Conservation (phyloP, 2,113 vertebrate species). For the Jacana jacana region DNA sequence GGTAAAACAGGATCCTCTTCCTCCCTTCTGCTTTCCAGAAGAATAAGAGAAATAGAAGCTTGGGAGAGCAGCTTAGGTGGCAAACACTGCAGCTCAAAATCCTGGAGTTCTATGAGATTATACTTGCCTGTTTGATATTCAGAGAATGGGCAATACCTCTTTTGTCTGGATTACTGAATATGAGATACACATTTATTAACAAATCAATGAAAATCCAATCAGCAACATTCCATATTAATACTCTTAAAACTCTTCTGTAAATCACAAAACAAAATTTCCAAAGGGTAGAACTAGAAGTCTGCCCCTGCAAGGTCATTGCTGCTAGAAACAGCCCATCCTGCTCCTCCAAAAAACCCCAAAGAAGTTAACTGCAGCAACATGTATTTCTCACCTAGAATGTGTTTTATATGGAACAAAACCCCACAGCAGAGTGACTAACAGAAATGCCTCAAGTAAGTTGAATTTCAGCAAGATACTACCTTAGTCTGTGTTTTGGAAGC, state of each 20-base stretch:
- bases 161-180: slow-evolving; percentile 66
- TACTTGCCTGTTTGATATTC: background rate
- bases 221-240: slow-evolving; percentile 59
- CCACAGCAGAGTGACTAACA: background rate
- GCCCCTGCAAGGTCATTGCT: slow-evolving; percentile 68
- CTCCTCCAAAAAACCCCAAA: slow-evolving; percentile 73
- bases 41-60: background rate
- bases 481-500: slow-evolving; percentile 6
- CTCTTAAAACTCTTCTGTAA: slow-evolving; percentile 64
- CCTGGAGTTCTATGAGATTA: slow-evolving; percentile 56
- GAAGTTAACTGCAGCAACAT: slow-evolving; percentile 68
- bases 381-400: background rate
- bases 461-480: slow-evolving; percentile 8
- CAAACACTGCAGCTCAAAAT: slow-evolving; percentile 8
- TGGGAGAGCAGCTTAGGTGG: slow-evolving; percentile 21
- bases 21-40: background rate
- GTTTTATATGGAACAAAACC: background rate
- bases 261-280: slow-evolving; percentile 73
- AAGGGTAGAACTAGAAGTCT: slow-evolving; percentile 81
- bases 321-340: slow-evolving; percentile 74
- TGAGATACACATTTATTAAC: slow-evolving; percentile 66
- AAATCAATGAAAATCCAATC: slow-evolving; percentile 70
- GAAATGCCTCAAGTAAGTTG: background rate
- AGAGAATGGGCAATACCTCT: slow-evolving; percentile 49
- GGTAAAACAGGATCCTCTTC: background rate